A percentile compares a stretch with the other conserved stretches of the same genome.
These are phyloP conservation scores for Nematolebias whitei DNA, from an alignment of 2,113 vertebrate genomes.

Conservation along the genomic window DNA sequence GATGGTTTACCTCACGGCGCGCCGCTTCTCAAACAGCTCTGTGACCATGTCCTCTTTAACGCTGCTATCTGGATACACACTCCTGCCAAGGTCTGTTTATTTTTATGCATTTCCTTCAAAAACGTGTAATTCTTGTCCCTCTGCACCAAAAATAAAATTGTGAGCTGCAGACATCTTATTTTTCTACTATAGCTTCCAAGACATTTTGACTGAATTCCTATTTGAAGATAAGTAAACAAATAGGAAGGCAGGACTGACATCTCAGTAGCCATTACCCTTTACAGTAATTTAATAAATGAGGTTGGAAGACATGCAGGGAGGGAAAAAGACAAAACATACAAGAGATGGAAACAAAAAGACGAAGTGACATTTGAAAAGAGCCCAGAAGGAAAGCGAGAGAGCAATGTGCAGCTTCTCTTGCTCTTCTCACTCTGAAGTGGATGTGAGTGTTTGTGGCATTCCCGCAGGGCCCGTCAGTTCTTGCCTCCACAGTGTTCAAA, in stretches of 20 bases:
- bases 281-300: slow-evolving; percentile 36
- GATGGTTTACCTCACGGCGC: slow-evolving; percentile 97
- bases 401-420: slow-evolving; percentile 21
- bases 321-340: slow-evolving; percentile 22
- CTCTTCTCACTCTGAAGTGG: slow-evolving; percentile 31
- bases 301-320: slow-evolving; percentile 9
- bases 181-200: neutral
- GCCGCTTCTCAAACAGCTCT: slow-evolving; percentile 96
- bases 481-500: slow-evolving; percentile 40
- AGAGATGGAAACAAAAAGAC: slow-evolving; percentile 27
- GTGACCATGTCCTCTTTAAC: slow-evolving; percentile 98
- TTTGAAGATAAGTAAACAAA: slow-evolving; percentile 7
- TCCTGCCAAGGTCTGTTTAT: slow-evolving; percentile 90
- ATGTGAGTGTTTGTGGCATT: slow-evolving; percentile 49
- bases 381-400: slow-evolving; percentile 29
- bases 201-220: slow-evolving; percentile 6
- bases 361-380: slow-evolving; percentile 67
- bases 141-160: slow-evolving; percentile 6
- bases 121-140: slow-evolving; percentile 33
- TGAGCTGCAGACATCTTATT: neutral
- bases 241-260: slow-evolving; percentile 11
- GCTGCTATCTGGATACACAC: slow-evolving; percentile 99
- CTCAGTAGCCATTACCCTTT: slow-evolving; percentile 37
- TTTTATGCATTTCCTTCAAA: slow-evolving; percentile 6
- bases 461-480: slow-evolving; percentile 41